phyloP scores from a whole-genome alignment of 2,888 invertebrate species.

The Dryadula phaetusa region DNA sequence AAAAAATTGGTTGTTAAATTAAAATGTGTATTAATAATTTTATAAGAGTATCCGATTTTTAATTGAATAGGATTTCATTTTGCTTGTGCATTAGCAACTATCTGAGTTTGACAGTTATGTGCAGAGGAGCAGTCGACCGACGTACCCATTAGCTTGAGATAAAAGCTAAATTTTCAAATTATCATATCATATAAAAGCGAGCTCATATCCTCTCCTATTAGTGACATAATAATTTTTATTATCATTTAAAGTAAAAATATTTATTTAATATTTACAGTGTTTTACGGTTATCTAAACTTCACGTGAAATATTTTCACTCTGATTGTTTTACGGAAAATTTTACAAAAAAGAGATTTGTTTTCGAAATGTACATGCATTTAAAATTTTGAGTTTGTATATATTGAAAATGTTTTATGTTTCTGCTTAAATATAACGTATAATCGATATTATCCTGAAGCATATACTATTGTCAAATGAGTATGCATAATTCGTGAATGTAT shows the following conservation, averaged over 20 bases:
- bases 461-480: conserved; percentile 71
- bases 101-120: conserved; percentile 36
- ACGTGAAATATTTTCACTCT: conserved; percentile 46
- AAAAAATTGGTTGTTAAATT: no score
- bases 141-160: conserved; percentile 22
- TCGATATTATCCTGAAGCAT: conserved; percentile 63
- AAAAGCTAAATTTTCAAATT: conserved; percentile 32
- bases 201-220: conserved; percentile 19
- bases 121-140: conserved; percentile 31
- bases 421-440: conserved; percentile 59
- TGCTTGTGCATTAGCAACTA: conserved; percentile 13
- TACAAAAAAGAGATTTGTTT: conserved; percentile 38
- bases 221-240: conserved; percentile 16
- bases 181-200: conserved; percentile 23
- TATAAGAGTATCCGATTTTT: conserved; percentile 3
- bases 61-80: conserved; percentile 17
- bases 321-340: conserved; percentile 43
- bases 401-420: conserved; percentile 56
- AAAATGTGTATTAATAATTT: no score
- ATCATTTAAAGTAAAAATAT: conserved; percentile 19
- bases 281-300: conserved; percentile 44
- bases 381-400: conserved; percentile 60
- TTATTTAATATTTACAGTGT: conserved; percentile 15
- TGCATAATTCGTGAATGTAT: conserved; percentile 63
- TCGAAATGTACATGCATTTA: conserved; percentile 39